Evolutionary conservation across 2,888 invertebrate genomes (phyloP), one percentile per base, ranked within the genome.

Genomic region (Oconnorella tubifera): DNA sequence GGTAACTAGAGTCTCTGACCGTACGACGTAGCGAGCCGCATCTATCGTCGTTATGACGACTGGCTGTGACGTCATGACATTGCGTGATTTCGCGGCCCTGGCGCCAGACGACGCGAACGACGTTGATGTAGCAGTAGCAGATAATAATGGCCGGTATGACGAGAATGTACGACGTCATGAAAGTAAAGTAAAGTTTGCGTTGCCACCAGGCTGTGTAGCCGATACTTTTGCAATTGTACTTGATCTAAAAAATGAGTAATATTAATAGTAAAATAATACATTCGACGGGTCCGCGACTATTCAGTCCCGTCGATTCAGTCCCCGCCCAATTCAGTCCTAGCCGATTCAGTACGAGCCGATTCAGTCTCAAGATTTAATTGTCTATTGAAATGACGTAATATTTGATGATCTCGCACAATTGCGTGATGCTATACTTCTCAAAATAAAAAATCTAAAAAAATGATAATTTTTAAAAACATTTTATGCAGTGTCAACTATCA

Each of bases 171-270:
- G 74, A 64, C 1, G 83, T 79, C 72, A 82, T 77, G 73, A 82
- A 83, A n/a, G 80, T 78, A 64, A 83, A 79, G 70, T 83, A 83
- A 0, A 80, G 63, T 71, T 82, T 82, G 6, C 82, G 69, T 68
- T 83, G 83, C 83, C 83, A 83, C 64, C 74, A 72, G 2, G 78
- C 78, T 1, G 82, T 81, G 74, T 83, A 83, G 2, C 83, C 83
- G 25, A 70, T 71, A 59, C 80, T 80, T 56, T 73, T 68, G 69
- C 83, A 83, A 31, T 74, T 73, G 59, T 74, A 74, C 66, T 73
- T 72, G 6, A 77, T 64, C 53, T 51, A 27, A 10, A 51, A 10
- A 51, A 40, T 19, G 40, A 10, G 40, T 19, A 19, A 40, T 40
- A 40, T 40, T 40, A 14, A 40, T 40, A 40, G 40, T 40, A 40